Evolutionary conservation across 2,113 vertebrate species (phyloP).

Genomic region (Salminus brasiliensis): DNA sequence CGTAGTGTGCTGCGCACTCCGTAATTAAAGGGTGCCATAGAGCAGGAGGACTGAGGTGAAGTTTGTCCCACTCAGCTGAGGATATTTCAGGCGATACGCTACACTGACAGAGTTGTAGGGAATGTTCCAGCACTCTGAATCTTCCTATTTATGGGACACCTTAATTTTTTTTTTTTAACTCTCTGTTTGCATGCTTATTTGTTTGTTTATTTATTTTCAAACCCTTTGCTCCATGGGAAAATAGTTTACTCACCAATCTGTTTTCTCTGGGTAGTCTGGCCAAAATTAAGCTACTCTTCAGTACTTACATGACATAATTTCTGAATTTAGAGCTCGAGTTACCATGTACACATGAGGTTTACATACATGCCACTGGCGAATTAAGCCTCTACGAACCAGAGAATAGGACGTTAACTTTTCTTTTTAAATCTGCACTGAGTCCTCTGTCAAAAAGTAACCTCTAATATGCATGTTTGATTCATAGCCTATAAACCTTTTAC

Average conservation of each 20-base stretch:
- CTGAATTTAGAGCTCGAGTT: background rate
- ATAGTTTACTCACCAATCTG: constrained; percentile 42
- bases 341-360: background rate
- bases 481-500: constrained; percentile 27
- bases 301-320: constrained; percentile 14
- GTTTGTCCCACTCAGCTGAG: constrained; percentile 76
- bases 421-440: constrained; percentile 2
- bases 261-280: constrained; percentile 30
- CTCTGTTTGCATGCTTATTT: constrained; percentile 64
- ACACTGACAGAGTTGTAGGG: constrained; percentile 77
- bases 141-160: constrained; percentile 72
- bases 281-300: constrained; percentile 38
- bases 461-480: constrained; percentile 34
- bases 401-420: too few species aligned
- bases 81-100: constrained; percentile 74
- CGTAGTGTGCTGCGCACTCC: constrained; percentile 68
- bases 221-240: constrained; percentile 52
- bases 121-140: constrained; percentile 79
- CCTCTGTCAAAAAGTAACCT: constrained; percentile 20
- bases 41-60: constrained; percentile 77
- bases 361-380: constrained; percentile 6
- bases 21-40: constrained; percentile 80
- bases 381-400: background rate
- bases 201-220: constrained; percentile 46
- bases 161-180: constrained; percentile 54